phyloP scores from a whole-genome alignment of 2,797 vertebrate species.

The Acridotheres tristis region DNA sequence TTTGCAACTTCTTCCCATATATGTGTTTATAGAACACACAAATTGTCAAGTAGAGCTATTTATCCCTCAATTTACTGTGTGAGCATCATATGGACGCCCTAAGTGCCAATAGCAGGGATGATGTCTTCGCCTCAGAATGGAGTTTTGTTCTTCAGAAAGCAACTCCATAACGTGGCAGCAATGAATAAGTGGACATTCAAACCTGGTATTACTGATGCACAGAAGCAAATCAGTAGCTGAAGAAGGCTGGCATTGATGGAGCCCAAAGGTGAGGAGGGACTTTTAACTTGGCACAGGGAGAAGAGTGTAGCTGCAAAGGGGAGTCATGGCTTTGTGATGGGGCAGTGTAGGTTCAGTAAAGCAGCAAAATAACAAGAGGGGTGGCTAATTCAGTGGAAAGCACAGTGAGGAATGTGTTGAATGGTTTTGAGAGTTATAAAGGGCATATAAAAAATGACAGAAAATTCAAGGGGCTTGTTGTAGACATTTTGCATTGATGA shows the following conservation, averaged over 20 bases:
- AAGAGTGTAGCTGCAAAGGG: background rate
- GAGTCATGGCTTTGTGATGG: background rate
- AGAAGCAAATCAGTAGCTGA: background rate
- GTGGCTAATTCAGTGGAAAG: background rate
- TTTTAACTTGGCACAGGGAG: background rate
- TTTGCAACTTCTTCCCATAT: background rate
- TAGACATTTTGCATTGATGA: background rate
- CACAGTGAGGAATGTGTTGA: background rate
- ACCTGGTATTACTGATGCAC: background rate
- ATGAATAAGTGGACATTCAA: background rate
- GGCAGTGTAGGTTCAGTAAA: background rate
- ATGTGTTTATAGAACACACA: background rate
- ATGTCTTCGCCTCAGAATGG: background rate
- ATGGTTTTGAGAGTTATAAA: background rate
- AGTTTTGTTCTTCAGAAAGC: background rate
- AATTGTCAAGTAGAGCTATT: background rate
- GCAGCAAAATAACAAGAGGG: background rate
- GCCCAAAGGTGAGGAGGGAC: background rate
- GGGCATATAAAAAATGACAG: background rate
- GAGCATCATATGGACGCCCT: fast-evolving
- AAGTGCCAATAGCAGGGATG: background rate
- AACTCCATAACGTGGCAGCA: background rate
- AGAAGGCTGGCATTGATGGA: background rate
- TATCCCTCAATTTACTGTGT: background rate
- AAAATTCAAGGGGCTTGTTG: background rate